Conservation (phyloP, 2,797 vertebrate species). For the Argyrosomus regius region DNA sequence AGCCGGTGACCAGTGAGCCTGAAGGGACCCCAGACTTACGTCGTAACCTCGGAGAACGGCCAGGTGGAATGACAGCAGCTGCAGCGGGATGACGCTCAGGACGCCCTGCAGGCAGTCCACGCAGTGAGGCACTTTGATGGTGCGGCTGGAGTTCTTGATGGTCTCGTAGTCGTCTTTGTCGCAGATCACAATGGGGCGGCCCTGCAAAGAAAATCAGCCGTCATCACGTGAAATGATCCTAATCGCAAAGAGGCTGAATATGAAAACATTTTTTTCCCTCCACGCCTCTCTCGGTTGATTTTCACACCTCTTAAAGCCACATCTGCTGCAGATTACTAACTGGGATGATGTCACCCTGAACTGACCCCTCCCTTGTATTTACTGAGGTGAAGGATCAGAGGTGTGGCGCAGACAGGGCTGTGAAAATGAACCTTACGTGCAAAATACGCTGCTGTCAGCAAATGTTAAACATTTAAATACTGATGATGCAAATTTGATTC, state of each 20-base stretch:
- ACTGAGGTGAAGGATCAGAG: conserved; percentile 53
- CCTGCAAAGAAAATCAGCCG: conserved; percentile 79
- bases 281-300: background rate
- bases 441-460: conserved; percentile 18
- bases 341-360: conserved; percentile 58
- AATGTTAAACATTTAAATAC: background rate
- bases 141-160: conserved; percentile 92
- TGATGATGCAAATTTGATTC: background rate
- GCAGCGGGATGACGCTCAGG: conserved; percentile 96
- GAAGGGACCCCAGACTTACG: conserved; percentile 83
- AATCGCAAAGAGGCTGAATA: background rate
- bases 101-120: conserved; percentile 98
- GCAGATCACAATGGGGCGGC: conserved; percentile 96
- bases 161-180: conserved; percentile 97
- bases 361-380: conserved; percentile 49
- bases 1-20: background rate
- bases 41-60: conserved; percentile 96
- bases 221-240: background rate
- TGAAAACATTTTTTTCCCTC: background rate
- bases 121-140: conserved; percentile 95
- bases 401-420: conserved; percentile 27
- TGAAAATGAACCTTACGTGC: conserved; percentile 43
- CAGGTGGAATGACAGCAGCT: conserved; percentile 97
- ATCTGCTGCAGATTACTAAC: conserved; percentile 63
- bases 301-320: conserved; percentile 46